A percentile compares a stretch with the other conserved stretches of the same genome.
Evolutionary conservation across 37 sponge, comb jelly and placozoan species (phyloP).

Genomic region (Geodia barretti): DNA sequence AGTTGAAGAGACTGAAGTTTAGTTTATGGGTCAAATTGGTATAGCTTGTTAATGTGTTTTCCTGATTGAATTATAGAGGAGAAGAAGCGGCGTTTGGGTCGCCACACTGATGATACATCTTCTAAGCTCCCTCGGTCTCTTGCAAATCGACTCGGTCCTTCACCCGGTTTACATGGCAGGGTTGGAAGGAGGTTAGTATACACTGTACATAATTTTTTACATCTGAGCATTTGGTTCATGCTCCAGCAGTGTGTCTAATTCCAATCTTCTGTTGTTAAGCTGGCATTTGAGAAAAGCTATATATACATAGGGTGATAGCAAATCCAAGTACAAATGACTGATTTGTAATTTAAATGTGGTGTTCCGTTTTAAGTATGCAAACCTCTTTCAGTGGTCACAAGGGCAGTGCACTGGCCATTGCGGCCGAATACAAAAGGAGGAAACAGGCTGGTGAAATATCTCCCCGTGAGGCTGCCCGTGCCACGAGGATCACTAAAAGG

Average conservation of each 20-base stretch:
- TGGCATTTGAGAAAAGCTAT: too few relatives aligned
- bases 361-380: too few relatives aligned
- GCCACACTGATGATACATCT: not conserved
- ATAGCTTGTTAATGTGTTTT: too few relatives aligned
- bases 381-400: not conserved
- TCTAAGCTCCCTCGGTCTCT: slow-evolving; percentile 22
- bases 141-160: slow-evolving; percentile 36
- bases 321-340: too few relatives aligned
- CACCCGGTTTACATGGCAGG: slow-evolving; percentile 12
- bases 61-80: slow-evolving; percentile 4
- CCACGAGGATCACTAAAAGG: slow-evolving; percentile 15
- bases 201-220: not conserved
- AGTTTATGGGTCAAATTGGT: too few relatives aligned
- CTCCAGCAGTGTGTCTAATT: too few relatives aligned
- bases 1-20: too few relatives aligned
- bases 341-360: not conserved
- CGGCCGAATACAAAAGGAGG: slow-evolving; percentile 35
- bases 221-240: too few relatives aligned
- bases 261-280: too few relatives aligned
- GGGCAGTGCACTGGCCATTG: slow-evolving; percentile 27
- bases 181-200: not conserved
- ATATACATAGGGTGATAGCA: too few relatives aligned
- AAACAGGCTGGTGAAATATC: slow-evolving; percentile 1
- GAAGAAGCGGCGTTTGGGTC: slow-evolving; percentile 13
- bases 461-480: not conserved